Evolutionary conservation across 2,888 invertebrate genomes (phyloP).

Genomic region (Biston betularia): DNA sequence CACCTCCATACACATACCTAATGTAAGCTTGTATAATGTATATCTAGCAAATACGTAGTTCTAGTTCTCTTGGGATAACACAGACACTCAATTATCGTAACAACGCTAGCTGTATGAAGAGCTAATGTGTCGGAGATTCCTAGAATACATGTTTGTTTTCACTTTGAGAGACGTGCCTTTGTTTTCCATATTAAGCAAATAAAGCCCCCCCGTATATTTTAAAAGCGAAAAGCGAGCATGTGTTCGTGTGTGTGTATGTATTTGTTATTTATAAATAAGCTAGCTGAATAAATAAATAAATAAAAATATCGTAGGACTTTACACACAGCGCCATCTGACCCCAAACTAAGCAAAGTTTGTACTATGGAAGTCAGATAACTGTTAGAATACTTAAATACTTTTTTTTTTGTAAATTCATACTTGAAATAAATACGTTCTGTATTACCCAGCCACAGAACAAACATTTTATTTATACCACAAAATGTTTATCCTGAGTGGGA

Average conservation of each 20-base stretch:
- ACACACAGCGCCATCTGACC: too few species aligned
- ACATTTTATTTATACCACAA: too few species aligned
- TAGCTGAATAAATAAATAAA: too few species aligned
- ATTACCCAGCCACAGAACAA: too few species aligned
- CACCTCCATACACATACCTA: not conserved
- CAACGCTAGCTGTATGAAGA: conserved; percentile 1
- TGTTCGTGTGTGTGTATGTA: not conserved
- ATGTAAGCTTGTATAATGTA: not conserved
- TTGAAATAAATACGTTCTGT: too few species aligned
- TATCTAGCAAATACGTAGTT: conserved; percentile 4
- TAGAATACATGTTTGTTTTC: conserved; percentile 12
- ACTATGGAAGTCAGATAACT: too few species aligned
- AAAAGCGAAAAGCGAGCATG: not conserved
- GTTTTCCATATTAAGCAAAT: conserved; percentile 2
- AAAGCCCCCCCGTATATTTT: not conserved
- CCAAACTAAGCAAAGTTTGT: too few species aligned
- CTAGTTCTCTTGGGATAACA: conserved; percentile 20
- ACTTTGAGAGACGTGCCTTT: conserved; percentile 7
- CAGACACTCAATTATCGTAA: conserved; percentile 30
- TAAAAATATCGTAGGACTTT: too few species aligned
- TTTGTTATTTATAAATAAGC: not conserved
- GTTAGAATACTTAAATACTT: too few species aligned
- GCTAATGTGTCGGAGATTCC: not conserved
- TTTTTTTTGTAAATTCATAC: too few species aligned
- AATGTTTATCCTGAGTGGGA: too few species aligned